Evolutionary conservation across 1,140 invertebrate genomes (phyloP), one percentile per base, ranked within the genome.

Genomic region (Antheraea mylitta): DNA sequence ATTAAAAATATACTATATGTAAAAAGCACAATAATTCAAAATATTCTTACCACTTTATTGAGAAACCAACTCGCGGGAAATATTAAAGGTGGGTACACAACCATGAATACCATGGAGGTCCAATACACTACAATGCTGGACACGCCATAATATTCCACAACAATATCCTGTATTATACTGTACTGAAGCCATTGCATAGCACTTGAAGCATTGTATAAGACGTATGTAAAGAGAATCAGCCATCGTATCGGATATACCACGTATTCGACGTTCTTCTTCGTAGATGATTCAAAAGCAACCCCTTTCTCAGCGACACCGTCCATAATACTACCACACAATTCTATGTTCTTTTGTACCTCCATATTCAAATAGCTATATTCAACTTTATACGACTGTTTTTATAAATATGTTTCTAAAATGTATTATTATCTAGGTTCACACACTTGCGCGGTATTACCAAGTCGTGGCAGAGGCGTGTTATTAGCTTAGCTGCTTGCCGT

Each of bases 71-170:
- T 98, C 7, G 97, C 98, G 6, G 99, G 99, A 82, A 99, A 98
- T 76, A 99, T 98, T 68, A 99, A 95, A 8, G 98, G 97, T 79
- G 99, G 98, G 86, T 99, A 99, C 3, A 96, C 95, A 74, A 99
- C 95, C 98, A 99, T 99, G 90, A 97, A 99, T 74, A 99, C 96
- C 96, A 99, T 97, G 16, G 98, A 98, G 42, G 98, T 98, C 98
- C 98, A 99, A 87, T 99, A 97, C 30, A 99, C 96, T 69, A 94
- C 94, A 38, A 95, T 94, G 64, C 93, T 94, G 30, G 90, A 93
- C 19, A 98, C 96, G 18, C 93, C 92, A 90, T 98, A 98, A 90
- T 97, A 97, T 68, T 93, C 94, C 72, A 87, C 90, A 7, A 97
- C 94, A 68, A 97, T 94, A 83, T 96, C 95, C 73, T 95, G 94